Evolutionary conservation across 1,140 invertebrate species (phyloP).

Genomic region (Drosophila pseudoananassae): DNA sequence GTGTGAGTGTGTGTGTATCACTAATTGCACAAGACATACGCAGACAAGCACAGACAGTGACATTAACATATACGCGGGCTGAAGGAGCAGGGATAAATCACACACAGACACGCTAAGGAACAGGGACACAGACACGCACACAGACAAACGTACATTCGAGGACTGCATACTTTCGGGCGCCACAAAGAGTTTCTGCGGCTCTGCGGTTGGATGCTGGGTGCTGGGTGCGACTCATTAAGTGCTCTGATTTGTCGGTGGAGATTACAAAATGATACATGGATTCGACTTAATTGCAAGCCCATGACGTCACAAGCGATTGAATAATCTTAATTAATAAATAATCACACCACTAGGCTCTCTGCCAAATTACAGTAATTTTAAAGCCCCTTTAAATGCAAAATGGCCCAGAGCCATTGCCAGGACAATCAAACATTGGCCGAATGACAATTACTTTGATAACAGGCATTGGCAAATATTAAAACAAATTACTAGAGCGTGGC

Average conservation of each 20-base stretch:
- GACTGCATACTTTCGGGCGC: conserved; percentile 26
- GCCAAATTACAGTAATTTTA: not conserved
- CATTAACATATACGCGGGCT: conserved; percentile 58
- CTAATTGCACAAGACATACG: conserved; percentile 69
- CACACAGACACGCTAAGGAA: conserved; percentile 20
- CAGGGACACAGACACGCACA: conserved; percentile 18
- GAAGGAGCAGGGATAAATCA: conserved; percentile 35
- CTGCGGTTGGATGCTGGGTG: not conserved
- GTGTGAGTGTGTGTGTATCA: conserved; percentile 53
- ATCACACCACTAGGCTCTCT: not conserved
- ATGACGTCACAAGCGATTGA: not conserved
- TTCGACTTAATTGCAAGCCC: conserved; percentile 42
- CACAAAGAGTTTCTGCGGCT: conserved; percentile 18
- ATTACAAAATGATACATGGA: conserved; percentile 60
- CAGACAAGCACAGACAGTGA: conserved; percentile 35
- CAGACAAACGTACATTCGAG: conserved; percentile 3
- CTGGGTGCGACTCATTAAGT: conserved; percentile 34
- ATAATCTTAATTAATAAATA: not conserved
- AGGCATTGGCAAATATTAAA: not conserved
- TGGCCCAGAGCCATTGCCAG: not conserved
- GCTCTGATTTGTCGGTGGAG: conserved; percentile 38
- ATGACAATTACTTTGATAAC: conserved; percentile 1
- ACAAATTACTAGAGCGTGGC: not conserved
- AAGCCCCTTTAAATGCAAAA: not conserved
- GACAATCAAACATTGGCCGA: too few relatives aligned